Evolutionary conservation across 2,113 vertebrate genomes (phyloP).

Genomic region (Arenaria interpres): DNA sequence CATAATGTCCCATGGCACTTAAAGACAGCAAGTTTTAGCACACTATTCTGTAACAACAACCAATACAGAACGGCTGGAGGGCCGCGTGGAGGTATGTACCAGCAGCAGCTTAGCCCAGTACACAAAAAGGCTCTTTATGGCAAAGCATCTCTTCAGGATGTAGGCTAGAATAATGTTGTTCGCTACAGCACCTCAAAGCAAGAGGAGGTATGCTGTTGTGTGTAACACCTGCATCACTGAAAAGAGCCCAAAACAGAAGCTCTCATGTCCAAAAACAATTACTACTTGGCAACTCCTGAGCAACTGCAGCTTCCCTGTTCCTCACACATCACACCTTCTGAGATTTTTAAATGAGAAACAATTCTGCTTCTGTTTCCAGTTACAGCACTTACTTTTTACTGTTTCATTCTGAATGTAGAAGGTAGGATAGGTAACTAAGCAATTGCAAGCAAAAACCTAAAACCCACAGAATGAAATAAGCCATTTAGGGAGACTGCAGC

Average conservation of each 20-base stretch:
- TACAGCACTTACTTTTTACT: background rate
- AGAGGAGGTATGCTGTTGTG: background rate
- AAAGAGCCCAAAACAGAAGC: background rate
- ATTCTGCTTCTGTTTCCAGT: background rate
- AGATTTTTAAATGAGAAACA: background rate
- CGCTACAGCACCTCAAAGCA: background rate
- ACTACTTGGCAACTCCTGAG: background rate
- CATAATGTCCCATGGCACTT: background rate
- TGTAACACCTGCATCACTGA: background rate
- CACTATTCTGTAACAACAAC: background rate
- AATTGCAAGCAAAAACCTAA: background rate
- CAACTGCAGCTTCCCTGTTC: background rate
- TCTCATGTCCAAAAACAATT: background rate
- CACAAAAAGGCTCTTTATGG: background rate
- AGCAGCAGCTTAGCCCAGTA: background rate
- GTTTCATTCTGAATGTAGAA: background rate
- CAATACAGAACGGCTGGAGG: background rate
- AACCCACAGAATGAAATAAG: background rate
- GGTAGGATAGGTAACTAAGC: background rate
- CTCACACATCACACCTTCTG: background rate
- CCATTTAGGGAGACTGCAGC: background rate
- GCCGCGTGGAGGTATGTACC: background rate
- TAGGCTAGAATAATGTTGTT: background rate
- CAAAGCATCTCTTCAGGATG: background rate
- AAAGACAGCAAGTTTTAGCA: background rate